Evolutionary conservation across 2,113 vertebrate species (phyloP).

Genomic region (Enhydra lutris): DNA sequence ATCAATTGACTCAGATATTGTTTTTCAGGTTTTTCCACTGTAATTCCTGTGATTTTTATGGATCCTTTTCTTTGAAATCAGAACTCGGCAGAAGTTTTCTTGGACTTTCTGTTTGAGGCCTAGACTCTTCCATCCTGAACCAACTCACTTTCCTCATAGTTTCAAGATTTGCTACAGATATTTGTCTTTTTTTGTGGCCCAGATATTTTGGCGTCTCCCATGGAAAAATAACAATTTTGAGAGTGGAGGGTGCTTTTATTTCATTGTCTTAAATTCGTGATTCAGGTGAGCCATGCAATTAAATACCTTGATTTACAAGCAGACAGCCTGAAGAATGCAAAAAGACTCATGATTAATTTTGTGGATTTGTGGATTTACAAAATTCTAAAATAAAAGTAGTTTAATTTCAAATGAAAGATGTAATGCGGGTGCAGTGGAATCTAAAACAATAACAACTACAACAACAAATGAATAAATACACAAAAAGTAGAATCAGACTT

Average conservation of each 20-base stretch:
- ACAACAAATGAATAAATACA: background rate
- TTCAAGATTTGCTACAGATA: background rate
- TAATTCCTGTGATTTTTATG: background rate
- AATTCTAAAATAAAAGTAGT: conserved; percentile 4
- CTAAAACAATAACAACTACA: background rate
- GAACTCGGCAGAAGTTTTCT: background rate
- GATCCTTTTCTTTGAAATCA: background rate
- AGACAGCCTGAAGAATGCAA: background rate
- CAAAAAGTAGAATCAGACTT: background rate
- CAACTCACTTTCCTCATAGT: background rate
- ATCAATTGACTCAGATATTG: background rate
- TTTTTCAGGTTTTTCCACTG: background rate
- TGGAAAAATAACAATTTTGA: background rate
- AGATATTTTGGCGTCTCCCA: background rate
- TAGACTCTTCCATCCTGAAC: background rate
- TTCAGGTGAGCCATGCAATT: background rate
- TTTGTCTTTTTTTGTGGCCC: background rate
- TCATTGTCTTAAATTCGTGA: background rate
- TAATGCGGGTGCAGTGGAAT: background rate
- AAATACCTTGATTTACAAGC: background rate
- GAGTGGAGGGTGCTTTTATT: background rate
- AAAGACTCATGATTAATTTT: background rate
- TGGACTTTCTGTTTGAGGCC: background rate
- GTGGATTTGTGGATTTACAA: background rate
- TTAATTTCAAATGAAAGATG: background rate